Percentiles rank a stretch among this genome's conserved stretches.
Evolutionary conservation across 2,888 invertebrate species (phyloP).

Genomic region (Salticus scenicus): DNA sequence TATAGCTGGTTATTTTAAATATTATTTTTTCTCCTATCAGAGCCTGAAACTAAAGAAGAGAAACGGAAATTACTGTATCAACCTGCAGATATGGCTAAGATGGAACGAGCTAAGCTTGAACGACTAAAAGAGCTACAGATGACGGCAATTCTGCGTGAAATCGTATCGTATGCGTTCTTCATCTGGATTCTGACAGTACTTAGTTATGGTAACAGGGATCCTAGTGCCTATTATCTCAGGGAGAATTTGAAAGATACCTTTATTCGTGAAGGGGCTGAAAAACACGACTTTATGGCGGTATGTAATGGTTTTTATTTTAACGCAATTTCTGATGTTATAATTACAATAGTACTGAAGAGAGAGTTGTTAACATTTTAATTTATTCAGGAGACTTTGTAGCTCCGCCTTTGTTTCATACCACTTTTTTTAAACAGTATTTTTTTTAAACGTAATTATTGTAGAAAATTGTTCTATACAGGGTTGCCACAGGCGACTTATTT

Average conservation of each 20-base stretch:
- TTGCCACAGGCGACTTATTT: too few relatives aligned
- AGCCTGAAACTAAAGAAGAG: constrained; percentile 48
- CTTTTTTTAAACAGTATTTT: too few relatives aligned
- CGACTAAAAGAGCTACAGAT: constrained; percentile 77
- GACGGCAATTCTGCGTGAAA: constrained; percentile 77
- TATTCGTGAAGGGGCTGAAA: constrained; percentile 69
- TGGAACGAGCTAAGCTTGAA: constrained; percentile 75
- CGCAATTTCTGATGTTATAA: too few relatives aligned
- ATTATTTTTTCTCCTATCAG: too few relatives aligned
- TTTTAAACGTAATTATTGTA: too few relatives aligned
- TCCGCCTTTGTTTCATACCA: too few relatives aligned
- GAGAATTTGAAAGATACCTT: constrained; percentile 74
- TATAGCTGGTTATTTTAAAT: too few relatives aligned
- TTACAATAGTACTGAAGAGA: too few relatives aligned
- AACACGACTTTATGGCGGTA: constrained; percentile 67
- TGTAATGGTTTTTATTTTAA: too few relatives aligned
- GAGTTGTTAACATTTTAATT: too few relatives aligned
- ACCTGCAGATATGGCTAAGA: constrained; percentile 75
- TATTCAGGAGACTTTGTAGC: too few relatives aligned
- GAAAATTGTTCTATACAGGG: too few relatives aligned
- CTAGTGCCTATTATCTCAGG: constrained; percentile 76
- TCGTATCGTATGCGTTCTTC: constrained; percentile 77
- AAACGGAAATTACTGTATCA: constrained; percentile 61
- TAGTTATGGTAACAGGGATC: constrained; percentile 76
- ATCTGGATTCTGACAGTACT: constrained; percentile 77